A percentile compares a stretch with the other conserved stretches of the same genome.
phyloP scores from a whole-genome alignment of 2,113 vertebrate species.

The Cyrtonyx montezumae region DNA sequence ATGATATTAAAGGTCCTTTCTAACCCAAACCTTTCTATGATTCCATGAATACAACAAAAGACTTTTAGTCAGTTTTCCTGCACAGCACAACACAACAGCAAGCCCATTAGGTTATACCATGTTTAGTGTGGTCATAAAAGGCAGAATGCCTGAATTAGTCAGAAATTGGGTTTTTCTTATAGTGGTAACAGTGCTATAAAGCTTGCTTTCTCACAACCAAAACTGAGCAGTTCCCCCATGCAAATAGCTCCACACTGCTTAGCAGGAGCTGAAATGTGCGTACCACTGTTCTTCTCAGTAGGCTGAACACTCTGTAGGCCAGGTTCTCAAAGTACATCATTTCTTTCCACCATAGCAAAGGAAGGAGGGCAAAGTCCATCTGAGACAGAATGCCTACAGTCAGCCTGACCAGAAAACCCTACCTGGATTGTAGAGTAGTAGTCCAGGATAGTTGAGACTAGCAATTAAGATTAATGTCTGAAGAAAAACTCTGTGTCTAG shows the following conservation, averaged over 20 bases:
- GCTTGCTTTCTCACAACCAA: background rate
- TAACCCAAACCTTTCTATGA: no score
- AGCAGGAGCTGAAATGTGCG: background rate
- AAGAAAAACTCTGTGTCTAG: background rate
- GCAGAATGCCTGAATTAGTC: background rate
- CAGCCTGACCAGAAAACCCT: background rate
- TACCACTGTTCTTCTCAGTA: rapidly evolving
- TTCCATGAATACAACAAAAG: background rate
- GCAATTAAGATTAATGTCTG: background rate
- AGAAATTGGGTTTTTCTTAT: background rate
- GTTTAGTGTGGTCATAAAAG: background rate
- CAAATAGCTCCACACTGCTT: background rate
- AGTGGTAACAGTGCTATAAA: background rate
- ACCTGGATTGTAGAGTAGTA: background rate
- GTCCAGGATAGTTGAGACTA: background rate
- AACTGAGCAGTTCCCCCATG: background rate
- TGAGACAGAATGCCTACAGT: background rate
- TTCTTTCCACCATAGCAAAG: background rate
- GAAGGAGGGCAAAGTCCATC: background rate
- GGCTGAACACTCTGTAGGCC: background rate
- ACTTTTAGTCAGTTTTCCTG: background rate
- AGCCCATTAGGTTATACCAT: background rate
- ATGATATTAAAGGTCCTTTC: no score
- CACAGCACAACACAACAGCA: background rate
- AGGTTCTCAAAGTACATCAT: background rate